Conservation (phyloP, 1,140 invertebrate species). For the Anadara kagoshimensis region DNA sequence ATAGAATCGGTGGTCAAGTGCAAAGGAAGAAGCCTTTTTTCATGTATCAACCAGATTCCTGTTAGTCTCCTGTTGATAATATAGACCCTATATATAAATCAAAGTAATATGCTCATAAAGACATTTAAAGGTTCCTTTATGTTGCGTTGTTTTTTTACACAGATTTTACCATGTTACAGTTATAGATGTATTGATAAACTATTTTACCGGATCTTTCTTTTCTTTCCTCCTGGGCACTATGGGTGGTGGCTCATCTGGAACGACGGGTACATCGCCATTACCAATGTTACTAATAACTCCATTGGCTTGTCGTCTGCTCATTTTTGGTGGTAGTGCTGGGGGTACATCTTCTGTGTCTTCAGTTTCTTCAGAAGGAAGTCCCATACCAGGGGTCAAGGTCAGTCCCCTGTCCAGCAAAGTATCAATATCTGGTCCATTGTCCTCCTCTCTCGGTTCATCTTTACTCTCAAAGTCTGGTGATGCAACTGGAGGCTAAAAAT, state of each 20-base stretch:
- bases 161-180: too few species aligned
- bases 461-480: too few species aligned
- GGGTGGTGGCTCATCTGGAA: conserved; percentile 47
- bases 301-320: conserved; percentile 51
- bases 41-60: too few species aligned
- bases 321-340: conserved; percentile 68
- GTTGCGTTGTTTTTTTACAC: too few species aligned
- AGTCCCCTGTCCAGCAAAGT: conserved; percentile 60
- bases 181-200: too few species aligned
- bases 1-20: too few species aligned
- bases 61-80: too few species aligned
- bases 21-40: too few species aligned
- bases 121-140: too few species aligned
- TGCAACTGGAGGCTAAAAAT: too few species aligned
- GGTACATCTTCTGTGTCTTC: conserved; percentile 49
- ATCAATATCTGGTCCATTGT: conserved; percentile 61
- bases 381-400: conserved; percentile 60
- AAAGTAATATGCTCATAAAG: too few species aligned
- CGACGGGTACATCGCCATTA: conserved; percentile 39
- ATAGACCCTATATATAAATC: too few species aligned
- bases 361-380: conserved; percentile 45
- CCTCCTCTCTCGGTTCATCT: conserved; percentile 41
- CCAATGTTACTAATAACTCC: conserved; percentile 48
- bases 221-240: conserved; percentile 54
- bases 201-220: conserved; percentile 51